Conservation (phyloP, 2,888 invertebrate species). For the Silvanus unidentatus region DNA sequence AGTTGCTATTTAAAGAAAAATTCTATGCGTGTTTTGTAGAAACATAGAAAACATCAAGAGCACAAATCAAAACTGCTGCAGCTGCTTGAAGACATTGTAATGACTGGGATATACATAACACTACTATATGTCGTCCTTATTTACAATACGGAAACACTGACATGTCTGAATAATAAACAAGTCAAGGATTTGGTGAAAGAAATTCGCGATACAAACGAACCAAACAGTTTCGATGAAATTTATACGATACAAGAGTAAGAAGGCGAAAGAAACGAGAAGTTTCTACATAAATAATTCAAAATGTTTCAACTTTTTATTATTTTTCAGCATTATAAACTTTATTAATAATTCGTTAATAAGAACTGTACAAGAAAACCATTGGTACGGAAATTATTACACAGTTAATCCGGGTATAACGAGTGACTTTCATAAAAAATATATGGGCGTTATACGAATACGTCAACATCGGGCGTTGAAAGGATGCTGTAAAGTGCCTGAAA, state of each 20-base stretch:
- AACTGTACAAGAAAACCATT: slow-evolving; percentile 25
- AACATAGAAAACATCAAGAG: slow-evolving; percentile 8
- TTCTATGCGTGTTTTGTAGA: too few relatives aligned
- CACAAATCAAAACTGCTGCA: slow-evolving; percentile 16
- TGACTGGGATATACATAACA: slow-evolving; percentile 28
- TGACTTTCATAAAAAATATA: slow-evolving; percentile 30
- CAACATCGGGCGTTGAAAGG: slow-evolving; percentile 22
- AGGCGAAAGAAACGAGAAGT: too few relatives aligned
- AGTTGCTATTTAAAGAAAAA: too few relatives aligned
- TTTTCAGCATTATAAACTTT: slow-evolving; percentile 25
- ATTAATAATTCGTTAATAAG: slow-evolving; percentile 22
- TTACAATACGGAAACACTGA: slow-evolving; percentile 22
- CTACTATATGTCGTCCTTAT: slow-evolving; percentile 29
- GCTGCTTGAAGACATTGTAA: slow-evolving; percentile 27
- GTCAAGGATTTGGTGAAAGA: slow-evolving; percentile 22
- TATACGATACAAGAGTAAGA: slow-evolving; percentile 2
- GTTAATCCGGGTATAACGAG: slow-evolving; percentile 27
- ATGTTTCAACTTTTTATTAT: too few relatives aligned
- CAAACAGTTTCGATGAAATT: slow-evolving; percentile 3
- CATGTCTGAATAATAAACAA: slow-evolving; percentile 21
- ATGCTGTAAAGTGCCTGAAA: slow-evolving; percentile 15
- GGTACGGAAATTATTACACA: slow-evolving; percentile 28
- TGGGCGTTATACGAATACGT: slow-evolving; percentile 30
- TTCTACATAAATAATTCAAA: too few relatives aligned
- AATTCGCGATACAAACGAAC: slow-evolving; percentile 12